Evolutionary conservation across 2,797 vertebrate species (phyloP).

Genomic region (Gallinago stenura): DNA sequence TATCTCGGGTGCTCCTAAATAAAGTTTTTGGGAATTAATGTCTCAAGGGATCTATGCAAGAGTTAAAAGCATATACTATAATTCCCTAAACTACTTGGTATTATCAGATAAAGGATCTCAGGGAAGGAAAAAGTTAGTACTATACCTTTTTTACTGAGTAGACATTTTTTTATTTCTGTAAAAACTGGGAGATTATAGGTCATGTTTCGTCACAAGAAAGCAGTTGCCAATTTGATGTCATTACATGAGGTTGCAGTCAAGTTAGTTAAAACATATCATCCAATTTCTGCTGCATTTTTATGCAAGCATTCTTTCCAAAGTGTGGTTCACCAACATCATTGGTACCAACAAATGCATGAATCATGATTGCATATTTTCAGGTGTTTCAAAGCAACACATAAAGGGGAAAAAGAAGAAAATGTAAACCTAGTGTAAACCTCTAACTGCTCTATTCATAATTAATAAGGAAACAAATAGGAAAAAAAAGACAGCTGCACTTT

Average conservation of each 20-base stretch:
- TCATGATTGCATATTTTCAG: neutral
- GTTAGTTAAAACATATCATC: neutral
- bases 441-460: neutral
- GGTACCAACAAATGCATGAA: neutral
- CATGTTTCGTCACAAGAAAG: neutral
- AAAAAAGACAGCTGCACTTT: neutral
- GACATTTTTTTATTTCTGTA: neutral
- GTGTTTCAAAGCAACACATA: neutral
- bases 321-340: neutral
- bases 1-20: neutral
- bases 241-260: neutral
- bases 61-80: neutral
- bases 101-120: neutral
- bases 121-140: neutral
- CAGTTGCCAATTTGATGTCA: neutral
- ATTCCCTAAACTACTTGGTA: neutral
- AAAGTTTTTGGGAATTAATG: neutral
- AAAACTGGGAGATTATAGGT: neutral
- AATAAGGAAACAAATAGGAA: neutral
- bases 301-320: neutral
- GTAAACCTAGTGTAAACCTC: neutral
- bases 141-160: neutral
- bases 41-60: neutral
- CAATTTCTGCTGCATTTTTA: neutral
- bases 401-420: neutral